Evolutionary conservation across 2,113 vertebrate genomes (phyloP).

Genomic region (Theristicus caerulescens): DNA sequence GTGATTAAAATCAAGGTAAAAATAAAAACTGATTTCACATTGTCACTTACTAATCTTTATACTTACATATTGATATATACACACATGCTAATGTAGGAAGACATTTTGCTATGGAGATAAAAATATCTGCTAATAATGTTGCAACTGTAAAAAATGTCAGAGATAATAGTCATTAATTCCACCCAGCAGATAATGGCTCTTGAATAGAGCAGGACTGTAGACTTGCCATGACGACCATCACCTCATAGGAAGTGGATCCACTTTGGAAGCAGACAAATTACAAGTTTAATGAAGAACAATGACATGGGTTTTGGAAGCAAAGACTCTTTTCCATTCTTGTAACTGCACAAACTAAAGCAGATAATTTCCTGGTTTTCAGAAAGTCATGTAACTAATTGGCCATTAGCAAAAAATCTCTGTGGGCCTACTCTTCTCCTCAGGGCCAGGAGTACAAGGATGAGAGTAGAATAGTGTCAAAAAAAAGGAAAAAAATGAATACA

Average conservation of each 20-base stretch:
- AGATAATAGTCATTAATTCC: background rate
- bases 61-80: background rate
- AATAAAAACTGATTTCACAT: background rate
- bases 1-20: background rate
- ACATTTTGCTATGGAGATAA: background rate
- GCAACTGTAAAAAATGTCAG: background rate
- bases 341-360: background rate
- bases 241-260: background rate
- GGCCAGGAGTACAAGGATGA: background rate
- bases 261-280: background rate
- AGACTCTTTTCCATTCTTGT: background rate
- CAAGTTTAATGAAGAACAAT: background rate
- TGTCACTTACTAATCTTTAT: background rate
- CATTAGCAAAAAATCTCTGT: background rate
- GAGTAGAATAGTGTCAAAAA: background rate
- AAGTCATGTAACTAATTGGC: background rate
- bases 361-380: no score
- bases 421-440: background rate
- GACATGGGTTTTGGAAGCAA: background rate
- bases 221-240: background rate
- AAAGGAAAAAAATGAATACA: fast-evolving
- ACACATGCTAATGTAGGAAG: background rate
- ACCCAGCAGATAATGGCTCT: background rate
- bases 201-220: background rate
- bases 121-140: background rate